Percentiles rank a stretch among this genome's conserved stretches.
These are phyloP conservation scores for Hephaestus fuliginosus DNA, from an alignment of 2,797 vertebrate species.

Conservation along the genomic window DNA sequence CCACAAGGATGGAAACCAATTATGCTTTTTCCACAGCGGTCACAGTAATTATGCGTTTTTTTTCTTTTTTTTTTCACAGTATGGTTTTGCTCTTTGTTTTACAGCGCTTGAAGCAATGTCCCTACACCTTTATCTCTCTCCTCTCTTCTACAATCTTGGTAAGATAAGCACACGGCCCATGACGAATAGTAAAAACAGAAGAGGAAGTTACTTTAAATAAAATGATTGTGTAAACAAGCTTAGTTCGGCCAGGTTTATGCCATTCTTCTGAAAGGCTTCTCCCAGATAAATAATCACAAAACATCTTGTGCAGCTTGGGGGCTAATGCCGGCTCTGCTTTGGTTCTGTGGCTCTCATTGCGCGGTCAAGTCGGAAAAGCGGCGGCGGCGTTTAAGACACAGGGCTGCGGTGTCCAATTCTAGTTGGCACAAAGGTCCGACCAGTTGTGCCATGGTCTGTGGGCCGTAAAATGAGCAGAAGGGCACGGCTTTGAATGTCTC, in stretches of 20 bases:
- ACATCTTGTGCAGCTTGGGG: conserved; percentile 5
- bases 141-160: neutral
- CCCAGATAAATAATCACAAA: conserved; percentile 30
- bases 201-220: conserved; percentile 14
- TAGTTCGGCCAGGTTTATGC: conserved; percentile 3
- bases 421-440: conserved; percentile 34
- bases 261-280: conserved; percentile 13
- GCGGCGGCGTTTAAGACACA: conserved; percentile 35
- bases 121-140: conserved; percentile 26
- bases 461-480: conserved; percentile 73
- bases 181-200: conserved; percentile 26
- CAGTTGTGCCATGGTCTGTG: conserved; percentile 56
- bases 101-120: conserved; percentile 34
- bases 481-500: conserved; percentile 62
- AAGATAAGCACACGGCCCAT: conserved; percentile 48
- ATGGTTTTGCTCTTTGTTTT: conserved; percentile 37
- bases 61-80: neutral
- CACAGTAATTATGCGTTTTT: conserved; percentile 39
- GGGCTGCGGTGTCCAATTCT: conserved; percentile 31
- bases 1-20: conserved; percentile 47
- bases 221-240: conserved; percentile 24
- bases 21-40: conserved; percentile 28
- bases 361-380: conserved; percentile 25
- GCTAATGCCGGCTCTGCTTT: conserved; percentile 11
- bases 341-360: conserved; percentile 21